These are phyloP conservation scores for Leptinotarsa rubiginosa DNA, from an alignment of 2,888 invertebrate genomes.

Conservation along the genomic window DNA sequence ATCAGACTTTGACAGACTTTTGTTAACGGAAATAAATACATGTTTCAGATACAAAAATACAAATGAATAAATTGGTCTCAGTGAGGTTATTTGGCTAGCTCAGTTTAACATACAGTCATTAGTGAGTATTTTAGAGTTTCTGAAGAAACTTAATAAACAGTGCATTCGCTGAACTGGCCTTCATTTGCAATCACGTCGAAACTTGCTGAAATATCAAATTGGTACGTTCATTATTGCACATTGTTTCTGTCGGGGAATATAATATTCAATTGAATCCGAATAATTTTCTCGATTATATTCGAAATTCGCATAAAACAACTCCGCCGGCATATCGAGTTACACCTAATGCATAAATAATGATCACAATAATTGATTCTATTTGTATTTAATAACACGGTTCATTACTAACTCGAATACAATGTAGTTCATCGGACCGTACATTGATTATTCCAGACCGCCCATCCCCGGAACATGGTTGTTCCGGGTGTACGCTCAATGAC, in stretches of 20 bases:
- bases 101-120: too few species aligned
- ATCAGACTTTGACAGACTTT: too few species aligned
- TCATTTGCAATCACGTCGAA: background rate
- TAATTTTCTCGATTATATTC: constrained; percentile 12
- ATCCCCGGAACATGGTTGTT: constrained; percentile 53
- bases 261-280: constrained; percentile 11
- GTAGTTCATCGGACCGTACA: constrained; percentile 54
- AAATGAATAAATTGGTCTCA: too few species aligned
- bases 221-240: background rate
- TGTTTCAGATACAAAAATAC: too few species aligned
- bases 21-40: too few species aligned
- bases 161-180: background rate
- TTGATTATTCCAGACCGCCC: constrained; percentile 56
- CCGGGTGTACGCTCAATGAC: constrained; percentile 50
- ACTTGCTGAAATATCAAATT: background rate
- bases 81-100: too few species aligned
- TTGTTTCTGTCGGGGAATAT: background rate
- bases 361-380: constrained; percentile 45
- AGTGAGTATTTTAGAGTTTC: too few species aligned
- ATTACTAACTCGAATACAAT: constrained; percentile 53
- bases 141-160: too few species aligned
- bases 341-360: constrained; percentile 31
- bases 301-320: constrained; percentile 7
- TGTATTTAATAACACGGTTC: constrained; percentile 57
- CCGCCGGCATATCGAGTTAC: constrained; percentile 6